Evolutionary conservation across 37 sponge, comb jelly and placozoan species (phyloP), one percentile per base, ranked within the genome.

Genomic region (Crambe crambe): DNA sequence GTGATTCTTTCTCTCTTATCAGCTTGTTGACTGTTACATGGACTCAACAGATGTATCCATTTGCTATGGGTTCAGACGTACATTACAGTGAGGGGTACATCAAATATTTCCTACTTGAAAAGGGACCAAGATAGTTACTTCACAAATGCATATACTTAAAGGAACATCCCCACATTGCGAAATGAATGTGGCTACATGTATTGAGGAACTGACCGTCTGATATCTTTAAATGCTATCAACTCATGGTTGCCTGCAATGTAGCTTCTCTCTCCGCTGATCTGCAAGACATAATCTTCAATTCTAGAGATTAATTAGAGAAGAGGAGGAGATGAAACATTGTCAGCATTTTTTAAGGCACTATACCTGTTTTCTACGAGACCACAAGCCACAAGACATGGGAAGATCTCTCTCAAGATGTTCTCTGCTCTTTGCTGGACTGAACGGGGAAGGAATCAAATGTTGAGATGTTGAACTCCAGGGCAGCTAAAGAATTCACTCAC

Each of bases 221-320:
- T 78, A 37, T 83, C 89, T 40, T 78, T 89, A 66, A 89, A 89
- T 6, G 57, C 57, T 15, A 89, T 62, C 34, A 89, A 69, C 5
- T 72, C 83, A n/a, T 78, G 26, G 31, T 78, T 78, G 18, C 89
- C 89, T 41, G 83, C 79, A 35, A 89, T 78, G 56, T 73, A 89
- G 74, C 79, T 83, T 31, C 26, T 36, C 74, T 83, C 89, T 2
- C 89, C 89, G 37, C 82, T 73, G 9, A 78, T 64, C 74, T 89
- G 89, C 67, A 89, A 44, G 0, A 77, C 76, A 62, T 88, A 88
- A 15, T 70, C 73, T 4, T 70, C 73, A 57, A 88, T 82, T 6
- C 82, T 86, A 37, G 18, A 39, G 21, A 3, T 10, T 1, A 54
- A 21, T 5, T 5, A 8, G 29, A 26, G 63, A 26, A 6, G 29